Base-by-base conservation (phyloP, 2,797 vertebrate species). In the Propithecus deckenii region DNA sequence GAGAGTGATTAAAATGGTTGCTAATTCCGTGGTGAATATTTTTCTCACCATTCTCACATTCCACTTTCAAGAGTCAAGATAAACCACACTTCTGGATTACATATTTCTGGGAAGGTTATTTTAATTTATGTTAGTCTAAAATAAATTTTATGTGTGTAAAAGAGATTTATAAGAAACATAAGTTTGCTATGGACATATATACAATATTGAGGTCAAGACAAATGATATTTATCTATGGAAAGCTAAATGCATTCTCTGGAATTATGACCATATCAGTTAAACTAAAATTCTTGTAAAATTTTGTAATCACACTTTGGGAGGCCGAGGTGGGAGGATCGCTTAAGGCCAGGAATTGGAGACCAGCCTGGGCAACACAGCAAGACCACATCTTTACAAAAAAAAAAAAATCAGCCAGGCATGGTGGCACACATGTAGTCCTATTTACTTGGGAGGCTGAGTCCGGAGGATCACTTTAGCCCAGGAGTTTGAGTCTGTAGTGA, bases 1-100 rank as follows among this genome's bases (percentile, higher is more conserved):
- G 50, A 89, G 18, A 46, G 23, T 80, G 57, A 86, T 96, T 97
- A 93, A 89, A 94, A 95, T 57, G 50, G 9, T 94, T 78, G 52
- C 75, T 94, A 94, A 91, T 91, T 86, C 67, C 32, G 43, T 23
- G 25, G 75, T 18, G 48, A 89, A 67, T 91, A 81, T 92, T 87
- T 91, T 69, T 30, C 43, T 71, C 38, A 71, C 35, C 32, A 55
- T 86, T 91, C 10, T 89, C 32, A 18, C n/a, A 75, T 52, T 81
- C 59, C 8, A 89, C 35, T 38, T 78, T 71, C 41, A 35, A 76
- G 63, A 48, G 74, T 30, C 48, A 65, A 81, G 35, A 87, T 4
- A 48, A 87, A 69, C 4, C 35, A 71, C 2, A 69, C 3, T 32
- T 84, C 23, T 48, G n/a, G 8, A 52, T 80, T 72, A 35, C 20